phyloP scores from a whole-genome alignment of 2,113 vertebrate species.

The Lepidiolamprologus cunningtoni region DNA sequence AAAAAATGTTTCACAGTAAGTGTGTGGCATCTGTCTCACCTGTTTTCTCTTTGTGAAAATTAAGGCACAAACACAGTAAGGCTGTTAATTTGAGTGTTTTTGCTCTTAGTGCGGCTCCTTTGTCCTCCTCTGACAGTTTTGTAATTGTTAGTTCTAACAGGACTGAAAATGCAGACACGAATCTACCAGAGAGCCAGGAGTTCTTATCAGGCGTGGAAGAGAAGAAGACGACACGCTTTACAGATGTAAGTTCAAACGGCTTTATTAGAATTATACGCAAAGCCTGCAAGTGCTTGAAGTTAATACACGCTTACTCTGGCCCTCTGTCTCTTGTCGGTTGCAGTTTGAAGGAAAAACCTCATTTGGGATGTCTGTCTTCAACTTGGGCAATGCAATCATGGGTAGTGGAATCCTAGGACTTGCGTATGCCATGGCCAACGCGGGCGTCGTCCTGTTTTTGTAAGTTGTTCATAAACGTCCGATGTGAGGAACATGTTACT shows the following conservation, averaged over 20 bases:
- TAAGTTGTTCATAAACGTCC: constrained; percentile 68
- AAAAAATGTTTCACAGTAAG: neutral
- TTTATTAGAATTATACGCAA: neutral
- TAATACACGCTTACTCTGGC: neutral
- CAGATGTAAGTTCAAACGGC: constrained; percentile 72
- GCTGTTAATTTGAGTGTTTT: neutral
- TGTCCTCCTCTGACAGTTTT: neutral
- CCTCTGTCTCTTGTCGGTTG: neutral
- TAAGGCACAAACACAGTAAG: neutral
- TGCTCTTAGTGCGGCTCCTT: neutral
- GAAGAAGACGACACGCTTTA: constrained; percentile 87
- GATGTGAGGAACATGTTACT: neutral
- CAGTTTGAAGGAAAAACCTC: constrained; percentile 98
- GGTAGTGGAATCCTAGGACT: constrained; percentile 95
- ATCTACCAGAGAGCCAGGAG: constrained; percentile 74
- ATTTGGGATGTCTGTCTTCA: constrained; percentile 97
- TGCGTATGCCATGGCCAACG: constrained; percentile 96
- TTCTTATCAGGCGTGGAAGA: constrained; percentile 75
- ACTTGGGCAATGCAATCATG: constrained; percentile 98
- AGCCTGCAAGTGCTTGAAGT: neutral
- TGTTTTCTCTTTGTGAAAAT: neutral
- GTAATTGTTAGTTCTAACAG: constrained; percentile 61
- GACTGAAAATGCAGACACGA: constrained; percentile 70
- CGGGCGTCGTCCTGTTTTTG: constrained; percentile 91
- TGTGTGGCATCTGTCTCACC: neutral